Conservation (phyloP, 2,888 invertebrate genomes). For the Lapara coniferarum region DNA sequence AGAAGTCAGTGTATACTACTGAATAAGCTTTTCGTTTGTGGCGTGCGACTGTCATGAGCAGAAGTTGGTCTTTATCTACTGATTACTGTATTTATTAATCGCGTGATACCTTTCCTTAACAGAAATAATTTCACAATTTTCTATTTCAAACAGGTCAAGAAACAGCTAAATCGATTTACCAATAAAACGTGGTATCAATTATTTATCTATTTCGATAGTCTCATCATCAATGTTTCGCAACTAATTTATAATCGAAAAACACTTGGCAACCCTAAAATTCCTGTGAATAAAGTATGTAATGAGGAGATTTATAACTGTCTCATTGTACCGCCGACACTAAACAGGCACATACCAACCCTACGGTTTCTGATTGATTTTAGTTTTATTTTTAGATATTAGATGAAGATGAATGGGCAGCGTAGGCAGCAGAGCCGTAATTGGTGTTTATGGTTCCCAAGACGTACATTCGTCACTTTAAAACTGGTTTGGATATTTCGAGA, state of each 20-base stretch:
- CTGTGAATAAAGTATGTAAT: conserved; percentile 11
- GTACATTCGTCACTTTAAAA: neutral
- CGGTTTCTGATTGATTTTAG: conserved; percentile 33
- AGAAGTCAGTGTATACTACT: no score
- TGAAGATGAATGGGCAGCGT: conserved; percentile 31
- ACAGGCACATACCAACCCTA: conserved; percentile 36
- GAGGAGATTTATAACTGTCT: conserved; percentile 23
- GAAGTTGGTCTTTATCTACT: no score
- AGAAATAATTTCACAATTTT: neutral
- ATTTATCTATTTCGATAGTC: conserved; percentile 8
- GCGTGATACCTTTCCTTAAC: no score
- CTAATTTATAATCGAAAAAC: conserved; percentile 14
- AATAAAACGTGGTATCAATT: neutral
- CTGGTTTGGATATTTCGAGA: neutral
- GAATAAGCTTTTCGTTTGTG: no score
- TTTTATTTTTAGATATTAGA: conserved; percentile 50
- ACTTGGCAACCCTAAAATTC: conserved; percentile 16
- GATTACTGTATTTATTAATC: no score
- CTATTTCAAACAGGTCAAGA: neutral
- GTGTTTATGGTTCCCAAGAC: neutral
- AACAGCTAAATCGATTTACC: neutral
- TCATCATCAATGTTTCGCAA: neutral
- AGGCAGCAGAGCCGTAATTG: conserved; percentile 5
- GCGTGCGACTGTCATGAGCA: no score
- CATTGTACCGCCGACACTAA: conserved; percentile 33